phyloP scores from a whole-genome alignment of 2,888 invertebrate species.

The Podabrus alpinus region DNA sequence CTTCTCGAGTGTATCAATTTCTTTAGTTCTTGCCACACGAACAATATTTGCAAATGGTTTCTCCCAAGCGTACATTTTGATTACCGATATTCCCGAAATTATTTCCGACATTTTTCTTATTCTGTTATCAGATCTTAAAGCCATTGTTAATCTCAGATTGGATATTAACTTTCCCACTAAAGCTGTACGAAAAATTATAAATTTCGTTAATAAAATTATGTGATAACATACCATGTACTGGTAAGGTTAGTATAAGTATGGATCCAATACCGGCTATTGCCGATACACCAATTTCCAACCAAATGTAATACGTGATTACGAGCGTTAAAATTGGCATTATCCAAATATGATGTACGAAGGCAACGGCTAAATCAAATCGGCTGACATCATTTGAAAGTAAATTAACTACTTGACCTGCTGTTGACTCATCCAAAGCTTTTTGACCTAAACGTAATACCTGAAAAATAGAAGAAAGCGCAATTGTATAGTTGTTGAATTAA shows the following conservation, averaged over 20 bases:
- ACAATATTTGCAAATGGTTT: constrained; percentile 61
- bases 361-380: constrained; percentile 80
- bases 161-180: constrained; percentile 35
- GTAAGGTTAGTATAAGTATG: constrained; percentile 58
- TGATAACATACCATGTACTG: constrained; percentile 55
- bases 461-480: too few relatives aligned
- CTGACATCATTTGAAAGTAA: constrained; percentile 86
- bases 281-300: constrained; percentile 63
- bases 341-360: constrained; percentile 82
- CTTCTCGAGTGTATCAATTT: constrained; percentile 37
- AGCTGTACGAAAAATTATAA: constrained; percentile 10
- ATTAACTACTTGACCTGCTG: constrained; percentile 82
- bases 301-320: constrained; percentile 76
- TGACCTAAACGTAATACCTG: constrained; percentile 67
- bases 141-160: constrained; percentile 50
- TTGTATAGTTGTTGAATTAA: too few relatives aligned
- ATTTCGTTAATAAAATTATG: background rate
- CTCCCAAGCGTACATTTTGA: constrained; percentile 78
- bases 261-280: constrained; percentile 64
- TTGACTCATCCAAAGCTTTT: constrained; percentile 76
- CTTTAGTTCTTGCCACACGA: constrained; percentile 26
- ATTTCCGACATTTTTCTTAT: constrained; percentile 73
- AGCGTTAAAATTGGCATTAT: constrained; percentile 79
- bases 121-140: constrained; percentile 63
- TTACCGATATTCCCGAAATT: constrained; percentile 69